These are phyloP conservation scores for Dinocampus coccinellae DNA, from an alignment of 2,888 invertebrate species.

Conservation along the genomic window DNA sequence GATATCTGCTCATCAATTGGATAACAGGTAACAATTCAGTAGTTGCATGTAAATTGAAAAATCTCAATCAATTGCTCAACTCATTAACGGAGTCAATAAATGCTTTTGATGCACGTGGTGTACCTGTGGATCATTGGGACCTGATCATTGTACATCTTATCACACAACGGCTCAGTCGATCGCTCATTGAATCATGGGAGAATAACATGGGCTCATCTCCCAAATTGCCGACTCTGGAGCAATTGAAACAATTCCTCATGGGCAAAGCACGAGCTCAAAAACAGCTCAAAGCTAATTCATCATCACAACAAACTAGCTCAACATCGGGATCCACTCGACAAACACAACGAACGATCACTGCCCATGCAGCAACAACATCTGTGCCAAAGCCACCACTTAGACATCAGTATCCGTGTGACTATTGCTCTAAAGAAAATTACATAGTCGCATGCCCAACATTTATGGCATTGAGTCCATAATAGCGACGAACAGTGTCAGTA, in stretches of 20 bases:
- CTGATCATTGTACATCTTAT: neutral
- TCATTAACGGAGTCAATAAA: neutral
- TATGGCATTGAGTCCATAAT: neutral
- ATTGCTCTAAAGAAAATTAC: slow-evolving; percentile 13
- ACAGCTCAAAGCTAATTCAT: neutral
- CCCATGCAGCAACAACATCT: neutral
- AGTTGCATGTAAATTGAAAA: neutral
- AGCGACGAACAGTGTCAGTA: neutral
- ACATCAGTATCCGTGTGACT: slow-evolving; percentile 10
- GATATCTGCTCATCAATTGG: neutral
- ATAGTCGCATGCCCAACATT: slow-evolving; percentile 25
- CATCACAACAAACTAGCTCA: too few relatives aligned
- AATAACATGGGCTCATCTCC: neutral
- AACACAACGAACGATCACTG: neutral
- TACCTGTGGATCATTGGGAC: neutral
- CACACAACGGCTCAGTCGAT: neutral
- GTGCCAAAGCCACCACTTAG: neutral
- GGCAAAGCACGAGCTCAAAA: slow-evolving; percentile 6
- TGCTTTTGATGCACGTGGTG: neutral
- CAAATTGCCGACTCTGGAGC: neutral
- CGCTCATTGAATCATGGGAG: slow-evolving; percentile 16
- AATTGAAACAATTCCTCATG: neutral
- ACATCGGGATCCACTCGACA: neutral
- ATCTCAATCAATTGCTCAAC: neutral
- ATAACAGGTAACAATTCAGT: neutral